Base-by-base conservation (phyloP, 2,797 vertebrate genomes). In the Vireo griseus region DNA sequence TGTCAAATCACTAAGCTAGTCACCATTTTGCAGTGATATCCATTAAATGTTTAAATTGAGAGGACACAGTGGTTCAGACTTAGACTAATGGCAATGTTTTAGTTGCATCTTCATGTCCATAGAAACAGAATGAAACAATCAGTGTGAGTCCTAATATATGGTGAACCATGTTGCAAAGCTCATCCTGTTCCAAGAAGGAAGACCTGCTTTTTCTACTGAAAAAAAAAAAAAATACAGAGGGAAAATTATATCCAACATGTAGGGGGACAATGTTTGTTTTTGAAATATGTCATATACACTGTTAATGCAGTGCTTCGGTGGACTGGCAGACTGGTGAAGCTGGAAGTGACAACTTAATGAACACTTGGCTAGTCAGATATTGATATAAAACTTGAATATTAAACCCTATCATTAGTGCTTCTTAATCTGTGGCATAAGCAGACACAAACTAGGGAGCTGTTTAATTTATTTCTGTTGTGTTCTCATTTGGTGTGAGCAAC, bases 21-120 rank as follows among this genome's bases (percentile, higher is more conserved):
- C 26, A 19, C 79, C 42, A 51, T 55, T 66, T 95, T 84, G 33
- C 83, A 71, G 67, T 39, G 35, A 45, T 91, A 84, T 67, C 50
- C 45, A 50, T 91, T 88, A 93, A 95, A 85, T 94, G 51, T 90
- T 95, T 95, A 71, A 71, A 55, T 78, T 80, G 11, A 33, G 90
- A 14, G 71, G 73, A 51, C 39, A 68, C 5, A 51, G 7, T 68
- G 28, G 24, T 62, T 82, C 79, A 44, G 52, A 88, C 63, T 31
- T 86, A 37, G 42, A 66, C 25, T 80, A 28, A 74, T 50, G 63
- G 44, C 88, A 20, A 13, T 73, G 7, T 92, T 85, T 95, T 78
- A 90, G 35, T 62, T 77, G 44, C 62, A 69, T 68, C 24, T 80
- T 93, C 31, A 13, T 84, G n/a, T 81, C 51, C 11, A 55, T 87